Evolutionary conservation across 2,113 vertebrate genomes (phyloP).

Genomic region (Brachyhypopomus gauderio): DNA sequence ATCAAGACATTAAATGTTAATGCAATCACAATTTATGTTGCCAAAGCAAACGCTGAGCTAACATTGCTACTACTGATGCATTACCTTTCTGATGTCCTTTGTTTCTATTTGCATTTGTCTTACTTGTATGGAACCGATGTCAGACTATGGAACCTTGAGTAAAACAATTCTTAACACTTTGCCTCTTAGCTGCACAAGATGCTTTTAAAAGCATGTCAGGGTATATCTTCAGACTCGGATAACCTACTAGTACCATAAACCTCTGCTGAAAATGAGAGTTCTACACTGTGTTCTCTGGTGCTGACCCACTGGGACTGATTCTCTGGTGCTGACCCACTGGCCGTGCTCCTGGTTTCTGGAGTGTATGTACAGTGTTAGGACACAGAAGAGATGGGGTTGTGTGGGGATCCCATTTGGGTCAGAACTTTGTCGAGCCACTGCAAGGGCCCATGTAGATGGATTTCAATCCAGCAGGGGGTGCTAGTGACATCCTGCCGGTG

Average conservation of each 20-base stretch:
- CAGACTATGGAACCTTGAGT: conserved; percentile 9
- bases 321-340: conserved; percentile 11
- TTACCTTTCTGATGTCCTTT: conserved; percentile 1
- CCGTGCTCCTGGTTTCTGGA: background rate
- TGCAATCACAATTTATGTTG: background rate
- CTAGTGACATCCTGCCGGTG: conserved; percentile 98
- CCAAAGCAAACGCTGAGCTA: conserved; percentile 34
- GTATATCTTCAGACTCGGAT: background rate
- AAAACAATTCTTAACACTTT: conserved; percentile 9
- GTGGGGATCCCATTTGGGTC: conserved; percentile 97
- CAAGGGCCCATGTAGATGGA: conserved; percentile 94
- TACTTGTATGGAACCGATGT: conserved; percentile 20
- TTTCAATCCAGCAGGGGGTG: conserved; percentile 98
- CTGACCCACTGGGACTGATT: conserved; percentile 7
- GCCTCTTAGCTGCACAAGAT: conserved; percentile 24
- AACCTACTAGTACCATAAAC: conserved; percentile 28
- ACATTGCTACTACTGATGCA: conserved; percentile 10
- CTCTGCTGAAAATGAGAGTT: conserved; percentile 23
- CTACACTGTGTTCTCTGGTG: background rate
- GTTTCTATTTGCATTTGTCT: conserved; percentile 10
- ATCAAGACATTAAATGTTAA: background rate
- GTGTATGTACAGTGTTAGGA: conserved; percentile 75
- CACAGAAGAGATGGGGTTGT: conserved; percentile 96
- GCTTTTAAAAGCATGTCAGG: background rate
- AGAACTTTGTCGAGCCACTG: conserved; percentile 99